A percentile compares a stretch with the other conserved stretches of the same genome.
Evolutionary conservation across 1,140 invertebrate genomes (phyloP).

Genomic region (Heliothis virescens): DNA sequence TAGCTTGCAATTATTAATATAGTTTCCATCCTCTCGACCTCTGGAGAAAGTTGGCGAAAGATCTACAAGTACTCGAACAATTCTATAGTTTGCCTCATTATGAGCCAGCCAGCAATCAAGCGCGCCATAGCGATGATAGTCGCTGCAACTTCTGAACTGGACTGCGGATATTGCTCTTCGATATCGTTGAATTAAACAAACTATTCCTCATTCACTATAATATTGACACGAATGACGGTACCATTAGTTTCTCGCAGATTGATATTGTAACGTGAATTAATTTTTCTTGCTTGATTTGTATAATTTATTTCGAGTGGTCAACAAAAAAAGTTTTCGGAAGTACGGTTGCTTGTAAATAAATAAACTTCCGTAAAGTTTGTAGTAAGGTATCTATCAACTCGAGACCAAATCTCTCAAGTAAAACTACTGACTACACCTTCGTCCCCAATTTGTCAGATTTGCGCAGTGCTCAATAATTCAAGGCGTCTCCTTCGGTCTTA

Average conservation of each 20-base stretch:
- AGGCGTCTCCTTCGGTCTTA: neutral
- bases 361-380: too few relatives aligned
- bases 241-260: too few relatives aligned
- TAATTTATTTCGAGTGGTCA: too few relatives aligned
- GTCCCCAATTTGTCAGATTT: neutral
- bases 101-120: neutral
- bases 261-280: too few relatives aligned
- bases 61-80: neutral
- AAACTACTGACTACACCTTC: neutral
- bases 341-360: too few relatives aligned
- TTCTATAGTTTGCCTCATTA: neutral
- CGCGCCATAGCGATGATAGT: neutral
- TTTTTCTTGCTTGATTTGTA: too few relatives aligned
- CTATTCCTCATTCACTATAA: neutral
- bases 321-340: too few relatives aligned
- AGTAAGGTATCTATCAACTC: too few relatives aligned
- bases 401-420: too few relatives aligned
- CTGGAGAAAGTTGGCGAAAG: neutral
- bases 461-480: neutral
- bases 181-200: conserved; percentile 2
- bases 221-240: too few relatives aligned
- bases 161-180: neutral
- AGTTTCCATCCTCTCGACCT: too few relatives aligned
- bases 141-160: neutral
- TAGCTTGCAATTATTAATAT: too few relatives aligned